Evolutionary conservation across 2,797 vertebrate species (phyloP), one percentile per base, ranked within the genome.

Genomic region (Xenops minutus): DNA sequence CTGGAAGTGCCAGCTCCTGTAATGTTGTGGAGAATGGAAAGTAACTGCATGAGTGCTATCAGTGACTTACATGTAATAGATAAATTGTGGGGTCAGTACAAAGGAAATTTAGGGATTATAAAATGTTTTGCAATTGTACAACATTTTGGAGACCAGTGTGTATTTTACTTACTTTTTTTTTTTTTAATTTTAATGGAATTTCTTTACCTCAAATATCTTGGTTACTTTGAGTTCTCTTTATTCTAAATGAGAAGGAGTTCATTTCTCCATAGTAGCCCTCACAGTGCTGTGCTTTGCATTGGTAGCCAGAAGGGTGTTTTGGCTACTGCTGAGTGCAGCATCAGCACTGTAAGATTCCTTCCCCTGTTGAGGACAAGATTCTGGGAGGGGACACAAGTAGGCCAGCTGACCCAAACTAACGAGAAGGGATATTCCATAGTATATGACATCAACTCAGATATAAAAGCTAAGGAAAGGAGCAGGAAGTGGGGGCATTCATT

Each of bases 21-120:
- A 79, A 89, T 62, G 68, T 81, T 85, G 91, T 92, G 82, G 95
- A 85, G 39, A 98, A 97, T 90, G 78, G 39, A 95, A 97, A 97
- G 97, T 96, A 86, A 85, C 85, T 95, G 43, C 92, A 74, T 91
- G 75, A 49, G 22, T 74, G 71, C 74, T 91, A 39, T 76, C 37
- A 75, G 66, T 77, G 68, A 77, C 59, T 94, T 94, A 94, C 49
- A 68, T 17, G 87, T 68, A 78, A 87, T 29, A 88, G 69, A 93
- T 94, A 96, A 97, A 97, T 95, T 19, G 12, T 85, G 44, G 27
- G 94, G 90, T 94, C 93, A 95, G 78, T 73, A 82, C 34, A 90
- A 91, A 81, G 55, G 30, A 93, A 93, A 92, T 93, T 52, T 87
- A 84, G 56, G 80, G 49, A 92, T 91, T 93, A 63, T 67, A 92